Conservation (phyloP, 2,113 vertebrate genomes). For the Xenopus tropicalis region UCB_Xtro_10.0 CM004443.2:9952501-9953000, state of each 20-base stretch:
- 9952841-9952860: background rate
- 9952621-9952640: no score
- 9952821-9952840: background rate
- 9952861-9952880: background rate
- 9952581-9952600: no score
- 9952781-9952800: no score
- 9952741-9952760: no score
- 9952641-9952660: no score
- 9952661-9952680: no score
- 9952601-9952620: no score
- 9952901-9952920: conserved; percentile 1
- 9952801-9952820: background rate
- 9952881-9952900: conserved; percentile 20
- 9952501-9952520: no score
- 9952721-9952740: background rate
- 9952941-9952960: conserved; percentile 20
- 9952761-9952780: no score
- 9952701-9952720: background rate
- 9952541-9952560: no score
- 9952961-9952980: conserved; percentile 19
- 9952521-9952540: no score
- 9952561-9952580: no score
- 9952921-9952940: conserved; percentile 3
- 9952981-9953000: conserved; percentile 35
- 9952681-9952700: background rate